A percentile compares a stretch with the other conserved stretches of the same genome.
These are phyloP conservation scores for Boleophthalmus pectinirostris DNA, from an alignment of 2,113 vertebrate genomes.

Conservation along the genomic window DNA sequence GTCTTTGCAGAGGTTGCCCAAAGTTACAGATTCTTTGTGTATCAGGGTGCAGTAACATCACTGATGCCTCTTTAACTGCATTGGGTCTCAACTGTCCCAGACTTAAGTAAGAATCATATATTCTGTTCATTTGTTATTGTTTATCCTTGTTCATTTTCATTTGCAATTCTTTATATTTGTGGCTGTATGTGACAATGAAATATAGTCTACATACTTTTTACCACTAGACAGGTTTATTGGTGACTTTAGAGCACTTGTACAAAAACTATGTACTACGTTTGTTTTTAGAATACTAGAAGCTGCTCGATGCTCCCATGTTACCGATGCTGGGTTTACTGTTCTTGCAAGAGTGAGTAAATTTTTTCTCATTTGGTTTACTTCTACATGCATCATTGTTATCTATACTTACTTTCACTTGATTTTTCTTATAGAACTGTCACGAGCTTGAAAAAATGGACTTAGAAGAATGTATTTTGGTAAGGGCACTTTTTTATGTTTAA, in stretches of 20 bases:
- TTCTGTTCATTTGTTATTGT: not conserved
- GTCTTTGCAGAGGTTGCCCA: slow-evolving; percentile 87
- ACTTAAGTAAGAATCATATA: slow-evolving; percentile 83
- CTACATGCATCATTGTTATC: not conserved
- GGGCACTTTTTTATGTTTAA: slow-evolving; percentile 31
- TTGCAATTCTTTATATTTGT: not conserved
- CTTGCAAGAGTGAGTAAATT: slow-evolving; percentile 83
- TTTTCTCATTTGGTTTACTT: not conserved
- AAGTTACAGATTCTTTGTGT: slow-evolving; percentile 89
- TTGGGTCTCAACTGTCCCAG: slow-evolving; percentile 90
- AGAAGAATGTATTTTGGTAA: slow-evolving; percentile 93
- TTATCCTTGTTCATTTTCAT: not conserved
- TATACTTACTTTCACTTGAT: not conserved
- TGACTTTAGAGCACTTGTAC: not conserved
- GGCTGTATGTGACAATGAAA: not conserved
- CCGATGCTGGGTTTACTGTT: slow-evolving; percentile 89
- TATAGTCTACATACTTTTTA: not conserved
- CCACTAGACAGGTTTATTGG: not conserved
- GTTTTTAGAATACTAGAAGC: slow-evolving; percentile 88
- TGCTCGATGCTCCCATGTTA: slow-evolving; percentile 90
- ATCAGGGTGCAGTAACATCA: slow-evolving; percentile 90
- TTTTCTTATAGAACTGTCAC: slow-evolving; percentile 83
- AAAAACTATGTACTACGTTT: slow-evolving; percentile 21
- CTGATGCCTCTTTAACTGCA: slow-evolving; percentile 88
- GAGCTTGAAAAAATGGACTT: slow-evolving; percentile 96